Conservation (phyloP, 2,113 vertebrate species). For the Ahaetulla prasina region DNA sequence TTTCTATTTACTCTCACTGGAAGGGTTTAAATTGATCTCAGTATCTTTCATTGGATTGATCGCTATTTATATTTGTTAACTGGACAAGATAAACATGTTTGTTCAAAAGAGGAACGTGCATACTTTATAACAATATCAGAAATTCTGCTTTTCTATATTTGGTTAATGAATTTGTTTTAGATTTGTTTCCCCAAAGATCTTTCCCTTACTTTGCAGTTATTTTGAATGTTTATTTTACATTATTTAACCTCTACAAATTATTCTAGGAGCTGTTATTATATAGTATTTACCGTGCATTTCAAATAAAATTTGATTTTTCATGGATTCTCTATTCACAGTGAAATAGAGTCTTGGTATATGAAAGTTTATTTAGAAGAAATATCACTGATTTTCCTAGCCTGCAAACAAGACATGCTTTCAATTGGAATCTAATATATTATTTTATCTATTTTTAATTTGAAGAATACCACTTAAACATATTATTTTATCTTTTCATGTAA, state of each 20-base stretch:
- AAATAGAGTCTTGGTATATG: not conserved
- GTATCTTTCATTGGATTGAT: conserved; percentile 57
- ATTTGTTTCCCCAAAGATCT: not conserved
- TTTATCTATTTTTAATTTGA: not conserved
- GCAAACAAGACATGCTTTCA: not conserved
- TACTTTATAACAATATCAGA: conserved; percentile 26
- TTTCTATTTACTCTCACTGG: not conserved
- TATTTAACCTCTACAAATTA: not conserved
- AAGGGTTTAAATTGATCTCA: conserved; percentile 28
- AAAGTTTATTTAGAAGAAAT: not conserved
- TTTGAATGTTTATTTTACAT: not conserved
- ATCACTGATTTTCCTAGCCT: not conserved
- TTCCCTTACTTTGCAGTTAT: not conserved
- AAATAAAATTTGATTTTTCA: not conserved
- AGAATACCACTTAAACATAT: not conserved
- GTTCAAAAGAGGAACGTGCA: conserved; percentile 23
- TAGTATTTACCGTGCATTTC: not conserved
- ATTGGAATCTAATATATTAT: too few species aligned
- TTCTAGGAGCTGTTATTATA: not conserved
- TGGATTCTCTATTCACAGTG: not conserved
- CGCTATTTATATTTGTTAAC: conserved; percentile 52
- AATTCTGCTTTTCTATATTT: not conserved
- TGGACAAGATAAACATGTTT: conserved; percentile 31
- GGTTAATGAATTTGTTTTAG: not conserved
- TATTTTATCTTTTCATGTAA: not conserved